phyloP scores from a whole-genome alignment of 2,797 vertebrate genomes.

The Molossus molossus region DNA sequence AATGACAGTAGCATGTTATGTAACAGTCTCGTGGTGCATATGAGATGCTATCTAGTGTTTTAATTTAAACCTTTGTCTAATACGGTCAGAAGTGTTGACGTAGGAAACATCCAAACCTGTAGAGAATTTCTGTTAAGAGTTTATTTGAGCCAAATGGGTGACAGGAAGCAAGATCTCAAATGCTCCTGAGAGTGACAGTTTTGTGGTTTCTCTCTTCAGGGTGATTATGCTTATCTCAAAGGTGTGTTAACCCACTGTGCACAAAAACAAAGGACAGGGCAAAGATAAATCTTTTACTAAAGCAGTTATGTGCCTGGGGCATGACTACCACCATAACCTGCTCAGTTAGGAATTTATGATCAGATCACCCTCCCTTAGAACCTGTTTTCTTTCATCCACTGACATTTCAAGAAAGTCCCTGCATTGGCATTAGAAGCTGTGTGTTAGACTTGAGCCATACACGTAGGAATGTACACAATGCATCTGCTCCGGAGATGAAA shows the following conservation, averaged over 20 bases:
- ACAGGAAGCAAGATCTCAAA: background rate
- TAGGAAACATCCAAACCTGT: background rate
- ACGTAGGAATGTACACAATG: background rate
- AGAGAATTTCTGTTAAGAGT: background rate
- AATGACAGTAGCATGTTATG: background rate
- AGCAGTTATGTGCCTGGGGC: background rate
- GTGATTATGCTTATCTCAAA: background rate
- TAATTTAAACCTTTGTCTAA: background rate
- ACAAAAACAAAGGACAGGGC: background rate
- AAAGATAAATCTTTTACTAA: background rate
- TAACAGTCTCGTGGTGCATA: background rate
- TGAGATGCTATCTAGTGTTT: background rate
- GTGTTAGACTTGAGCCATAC: background rate
- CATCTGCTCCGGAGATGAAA: constrained; percentile 22
- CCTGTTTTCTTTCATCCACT: background rate
- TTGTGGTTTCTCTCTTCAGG: background rate
- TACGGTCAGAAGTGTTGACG: background rate
- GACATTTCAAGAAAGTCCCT: constrained; percentile 41
- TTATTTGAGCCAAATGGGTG: background rate
- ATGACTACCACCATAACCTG: background rate
- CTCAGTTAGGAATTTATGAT: background rate
- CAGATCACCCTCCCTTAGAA: background rate
- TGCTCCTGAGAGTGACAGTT: background rate
- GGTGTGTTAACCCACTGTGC: background rate
- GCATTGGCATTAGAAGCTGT: background rate